A percentile compares a stretch with the other conserved stretches of the same genome.
Evolutionary conservation across 2,888 invertebrate genomes (phyloP).

Genomic region (Oscheius myriophilus): DNA sequence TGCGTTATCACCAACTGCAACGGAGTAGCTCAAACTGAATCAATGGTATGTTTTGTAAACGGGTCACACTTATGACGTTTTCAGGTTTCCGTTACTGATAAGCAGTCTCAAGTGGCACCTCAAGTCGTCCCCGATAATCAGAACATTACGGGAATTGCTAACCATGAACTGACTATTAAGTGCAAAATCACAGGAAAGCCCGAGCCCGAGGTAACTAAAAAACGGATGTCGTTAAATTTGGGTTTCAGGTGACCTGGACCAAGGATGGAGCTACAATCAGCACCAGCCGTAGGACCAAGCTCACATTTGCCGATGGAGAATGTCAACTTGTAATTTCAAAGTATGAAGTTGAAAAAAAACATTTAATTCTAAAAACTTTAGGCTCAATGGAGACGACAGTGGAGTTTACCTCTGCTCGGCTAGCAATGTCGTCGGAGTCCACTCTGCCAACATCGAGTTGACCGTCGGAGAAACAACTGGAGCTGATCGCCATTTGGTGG

Average conservation of each 20-base stretch:
- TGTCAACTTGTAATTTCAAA: constrained; percentile 44
- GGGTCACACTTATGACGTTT: background rate
- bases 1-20: constrained; percentile 71
- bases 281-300: constrained; percentile 49
- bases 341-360: background rate
- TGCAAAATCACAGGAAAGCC: constrained; percentile 72
- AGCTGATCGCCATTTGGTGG: constrained; percentile 61
- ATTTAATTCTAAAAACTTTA: background rate
- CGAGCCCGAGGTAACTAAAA: constrained; percentile 62
- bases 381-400: constrained; percentile 54
- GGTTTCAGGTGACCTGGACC: constrained; percentile 48
- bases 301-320: constrained; percentile 50
- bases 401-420: constrained; percentile 63
- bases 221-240: background rate
- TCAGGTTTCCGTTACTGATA: constrained; percentile 50
- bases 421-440: constrained; percentile 50
- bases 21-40: constrained; percentile 48
- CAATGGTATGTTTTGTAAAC: constrained; percentile 8
- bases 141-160: constrained; percentile 52
- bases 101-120: constrained; percentile 45
- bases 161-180: constrained; percentile 61
- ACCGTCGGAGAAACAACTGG: constrained; percentile 60
- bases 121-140: constrained; percentile 39
- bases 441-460: constrained; percentile 58
- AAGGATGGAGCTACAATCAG: constrained; percentile 65